A percentile compares a stretch with the other conserved stretches of the same genome.
These are phyloP conservation scores for Archips xylosteana DNA, from an alignment of 2,888 invertebrate genomes.

Conservation along the genomic window DNA sequence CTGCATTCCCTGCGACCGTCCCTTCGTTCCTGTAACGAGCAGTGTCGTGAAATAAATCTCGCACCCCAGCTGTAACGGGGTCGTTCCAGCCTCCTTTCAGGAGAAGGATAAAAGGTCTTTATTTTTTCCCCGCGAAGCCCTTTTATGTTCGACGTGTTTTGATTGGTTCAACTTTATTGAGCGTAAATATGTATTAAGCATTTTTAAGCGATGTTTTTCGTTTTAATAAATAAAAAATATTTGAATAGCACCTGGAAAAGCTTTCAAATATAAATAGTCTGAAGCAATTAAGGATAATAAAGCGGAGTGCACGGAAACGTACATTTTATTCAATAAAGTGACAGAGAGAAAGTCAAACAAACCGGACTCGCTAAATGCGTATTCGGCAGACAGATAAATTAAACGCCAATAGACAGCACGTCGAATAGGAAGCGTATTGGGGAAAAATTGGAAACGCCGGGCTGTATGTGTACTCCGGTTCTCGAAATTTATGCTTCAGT, in stretches of 20 bases:
- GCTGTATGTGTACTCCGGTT: constrained; percentile 51
- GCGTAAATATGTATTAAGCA: constrained; percentile 53
- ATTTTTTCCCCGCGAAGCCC: constrained; percentile 74
- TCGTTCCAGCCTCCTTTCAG: constrained; percentile 75
- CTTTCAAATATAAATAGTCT: background rate
- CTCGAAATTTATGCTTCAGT: constrained; percentile 71
- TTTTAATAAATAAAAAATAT: constrained; percentile 5
- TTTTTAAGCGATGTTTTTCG: constrained; percentile 18
- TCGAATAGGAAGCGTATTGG: constrained; percentile 57
- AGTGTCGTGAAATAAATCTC: constrained; percentile 83
- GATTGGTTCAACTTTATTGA: constrained; percentile 73
- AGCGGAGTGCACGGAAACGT: constrained; percentile 7
- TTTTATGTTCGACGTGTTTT: constrained; percentile 68
- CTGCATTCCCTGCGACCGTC: constrained; percentile 72
- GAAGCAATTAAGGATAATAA: constrained; percentile 14
- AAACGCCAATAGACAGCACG: constrained; percentile 66
- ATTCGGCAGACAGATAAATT: constrained; percentile 72
- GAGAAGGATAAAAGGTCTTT: constrained; percentile 78
- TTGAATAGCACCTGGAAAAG: background rate
- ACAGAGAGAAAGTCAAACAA: constrained; percentile 52
- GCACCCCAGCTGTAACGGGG: constrained; percentile 67
- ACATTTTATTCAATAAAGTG: constrained; percentile 36
- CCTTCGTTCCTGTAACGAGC: constrained; percentile 80
- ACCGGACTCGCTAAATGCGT: constrained; percentile 48
- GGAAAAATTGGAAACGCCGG: constrained; percentile 60